Base-by-base conservation (phyloP, 1,140 invertebrate species). In the Chrysomallon squamiferum region DNA sequence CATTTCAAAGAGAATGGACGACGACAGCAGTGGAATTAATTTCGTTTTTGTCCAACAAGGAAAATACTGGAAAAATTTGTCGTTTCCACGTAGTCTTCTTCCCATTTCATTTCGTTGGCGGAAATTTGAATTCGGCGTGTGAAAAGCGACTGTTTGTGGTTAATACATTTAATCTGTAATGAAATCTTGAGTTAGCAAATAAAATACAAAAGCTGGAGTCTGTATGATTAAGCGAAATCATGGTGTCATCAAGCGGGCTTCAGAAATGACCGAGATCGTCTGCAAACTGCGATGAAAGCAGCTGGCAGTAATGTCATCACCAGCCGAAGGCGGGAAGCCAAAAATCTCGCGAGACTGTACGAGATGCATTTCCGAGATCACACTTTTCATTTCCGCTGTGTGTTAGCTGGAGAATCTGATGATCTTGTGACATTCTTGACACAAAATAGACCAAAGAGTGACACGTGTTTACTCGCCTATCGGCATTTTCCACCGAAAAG, bases 391-490 rank as follows among this genome's bases (percentile, higher is more conserved):
- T 54, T 54, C 50, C 50, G 22, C 22, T 54, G 50, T 30, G 50
- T 54, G 50, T 54, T 54, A 54, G 50, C 18, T 27, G 18, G 50
- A 15, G 18, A 54, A 54, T 54, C 29, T 54, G 50, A 54, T 22
- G 50, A 30, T 18, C 25, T 54, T 18, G n/a, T 54, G 50, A 54
- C 50, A 54, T 54, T 54, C 29, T 27, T 54, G 50, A 27, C 50
- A 54, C 29, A 20, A 20, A 54, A 54, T 54, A 54, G 50, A 54
- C 50, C 29, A 54, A 27, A 20, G 22, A 30, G 4, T 30, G 50
- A 54, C 50, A 54, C 50, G 50, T 54, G 50, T 54, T 54, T 54
- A 30, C 50, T 54, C 25, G 50, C 18, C 50, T 54, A 54, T 54
- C 50, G 50, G 50, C 50, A 54, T 54, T 54, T 27, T 54, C n/a